Evolutionary conservation across 2,888 invertebrate species (phyloP), one percentile per base, ranked within the genome.

Genomic region (Rhingia rostrata): DNA sequence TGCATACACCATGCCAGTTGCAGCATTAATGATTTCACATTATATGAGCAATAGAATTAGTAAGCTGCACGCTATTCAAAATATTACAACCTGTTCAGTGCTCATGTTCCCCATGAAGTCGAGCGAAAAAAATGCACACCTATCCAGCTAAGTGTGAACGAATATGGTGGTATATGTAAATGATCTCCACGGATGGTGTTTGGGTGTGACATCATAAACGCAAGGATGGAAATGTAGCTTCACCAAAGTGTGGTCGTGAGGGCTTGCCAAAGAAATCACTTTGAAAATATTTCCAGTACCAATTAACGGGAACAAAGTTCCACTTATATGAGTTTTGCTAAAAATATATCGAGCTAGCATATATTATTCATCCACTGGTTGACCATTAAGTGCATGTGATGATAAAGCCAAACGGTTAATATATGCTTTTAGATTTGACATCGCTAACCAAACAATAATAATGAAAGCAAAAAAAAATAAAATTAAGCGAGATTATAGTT

Each of bases 21-120:
- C 14, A 41, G 41, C 70, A 61, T 66, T 83, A 83, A 83, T 78
- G 83, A 83, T 61, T 56, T 45, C 45, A 73, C 64, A 64, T 66
- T 69, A 56, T 66, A 53, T 60, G 45, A 45, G 56, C 45, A 35
- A 53, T 61, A 54, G 67, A 73, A 73, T 54, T 73, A 73, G 60
- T 63, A 63, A 80, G 63, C 74, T 45, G 39, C 64, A 60, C 10
- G 32, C 49, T 58, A 72, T 64, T 72, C 58, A 64, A 51, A 6
- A 41, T 22, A 51, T 32, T 61, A n/a, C 53, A n/a, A 39, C 9
- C 35, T 47, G 43, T 9, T 37, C 45, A 6, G 14, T 10, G 43
- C 47, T 53, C 32, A 54, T 56, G 14, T 30, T 9, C 43, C n/a
- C 37, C 56, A 30, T 43, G 75, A 67, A 67, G 58, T 60, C 30